Evolutionary conservation across 2,797 vertebrate genomes (phyloP).

Genomic region (Mormyrops attenuatus): DNA sequence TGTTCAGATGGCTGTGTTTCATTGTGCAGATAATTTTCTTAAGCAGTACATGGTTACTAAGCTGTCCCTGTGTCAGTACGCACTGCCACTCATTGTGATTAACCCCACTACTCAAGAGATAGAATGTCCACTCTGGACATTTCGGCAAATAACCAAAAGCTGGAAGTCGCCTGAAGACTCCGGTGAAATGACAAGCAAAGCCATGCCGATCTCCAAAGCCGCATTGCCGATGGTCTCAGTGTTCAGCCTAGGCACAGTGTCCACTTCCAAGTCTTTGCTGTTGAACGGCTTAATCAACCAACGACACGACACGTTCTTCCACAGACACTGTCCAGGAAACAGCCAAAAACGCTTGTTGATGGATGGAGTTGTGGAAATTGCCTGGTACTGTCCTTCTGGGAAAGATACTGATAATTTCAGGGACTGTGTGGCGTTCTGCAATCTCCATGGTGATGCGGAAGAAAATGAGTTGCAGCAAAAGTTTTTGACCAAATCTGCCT

Average conservation of each 20-base stretch:
- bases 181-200: conserved; percentile 23
- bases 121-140: conserved; percentile 58
- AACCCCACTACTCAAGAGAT: conserved; percentile 43
- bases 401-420: conserved; percentile 46
- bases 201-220: conserved; percentile 44
- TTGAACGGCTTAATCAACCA: conserved; percentile 49
- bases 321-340: conserved; percentile 49
- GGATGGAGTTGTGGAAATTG: conserved; percentile 65
- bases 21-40: conserved; percentile 51
- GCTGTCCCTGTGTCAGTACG: conserved; percentile 58
- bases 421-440: conserved; percentile 49
- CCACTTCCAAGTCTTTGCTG: conserved; percentile 59
- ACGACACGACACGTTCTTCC: conserved; percentile 51
- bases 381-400: conserved; percentile 61
- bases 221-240: conserved; percentile 58
- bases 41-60: conserved; percentile 49
- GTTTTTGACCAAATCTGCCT: conserved; percentile 52
- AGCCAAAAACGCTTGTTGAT: conserved; percentile 51
- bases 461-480: conserved; percentile 42
- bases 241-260: conserved; percentile 52
- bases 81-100: conserved; percentile 64
- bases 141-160: conserved; percentile 48
- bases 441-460: conserved; percentile 55
- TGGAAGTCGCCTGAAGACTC: conserved; percentile 44
- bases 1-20: conserved; percentile 59